phyloP scores from a whole-genome alignment of 2,888 invertebrate species.

The Caenorhabditis doughertyi region DNA sequence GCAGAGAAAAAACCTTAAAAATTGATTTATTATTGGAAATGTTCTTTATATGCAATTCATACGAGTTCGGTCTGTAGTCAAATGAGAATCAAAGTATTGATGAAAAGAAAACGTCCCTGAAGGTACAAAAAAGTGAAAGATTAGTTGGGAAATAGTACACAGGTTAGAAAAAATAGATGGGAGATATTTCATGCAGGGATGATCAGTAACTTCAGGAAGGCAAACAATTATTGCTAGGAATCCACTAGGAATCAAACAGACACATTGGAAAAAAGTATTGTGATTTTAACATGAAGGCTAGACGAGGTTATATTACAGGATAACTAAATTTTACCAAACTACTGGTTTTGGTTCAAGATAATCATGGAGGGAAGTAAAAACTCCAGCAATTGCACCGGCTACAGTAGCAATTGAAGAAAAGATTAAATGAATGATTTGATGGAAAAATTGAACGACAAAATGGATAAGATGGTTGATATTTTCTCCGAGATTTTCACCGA shows the following conservation, averaged over 20 bases:
- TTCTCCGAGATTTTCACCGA: conserved; percentile 68
- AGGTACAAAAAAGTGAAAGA: conserved; percentile 24
- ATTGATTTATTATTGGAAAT: conserved; percentile 1
- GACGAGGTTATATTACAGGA: background rate
- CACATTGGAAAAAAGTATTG: conserved; percentile 14
- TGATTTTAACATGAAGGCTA: conserved; percentile 15
- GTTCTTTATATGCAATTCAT: conserved; percentile 12
- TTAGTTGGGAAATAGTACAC: conserved; percentile 26
- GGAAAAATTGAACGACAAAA: conserved; percentile 62
- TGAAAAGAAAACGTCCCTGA: conserved; percentile 28
- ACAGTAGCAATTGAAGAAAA: conserved; percentile 52
- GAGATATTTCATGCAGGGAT: conserved; percentile 44
- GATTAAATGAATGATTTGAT: conserved; percentile 53
- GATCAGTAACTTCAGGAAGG: conserved; percentile 24
- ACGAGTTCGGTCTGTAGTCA: conserved; percentile 45
- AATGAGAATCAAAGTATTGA: conserved; percentile 47
- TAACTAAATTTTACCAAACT: conserved; percentile 9
- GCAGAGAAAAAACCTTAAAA: background rate
- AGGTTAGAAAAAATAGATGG: conserved; percentile 1
- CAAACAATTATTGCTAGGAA: conserved; percentile 2
- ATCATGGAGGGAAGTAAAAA: conserved; percentile 43
- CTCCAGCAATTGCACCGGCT: conserved; percentile 48
- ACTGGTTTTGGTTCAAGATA: conserved; percentile 32
- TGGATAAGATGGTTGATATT: conserved; percentile 62
- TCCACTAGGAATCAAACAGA: background rate